Evolutionary conservation across 2,113 vertebrate genomes (phyloP).

Genomic region (Danionella cerebrum): DNA sequence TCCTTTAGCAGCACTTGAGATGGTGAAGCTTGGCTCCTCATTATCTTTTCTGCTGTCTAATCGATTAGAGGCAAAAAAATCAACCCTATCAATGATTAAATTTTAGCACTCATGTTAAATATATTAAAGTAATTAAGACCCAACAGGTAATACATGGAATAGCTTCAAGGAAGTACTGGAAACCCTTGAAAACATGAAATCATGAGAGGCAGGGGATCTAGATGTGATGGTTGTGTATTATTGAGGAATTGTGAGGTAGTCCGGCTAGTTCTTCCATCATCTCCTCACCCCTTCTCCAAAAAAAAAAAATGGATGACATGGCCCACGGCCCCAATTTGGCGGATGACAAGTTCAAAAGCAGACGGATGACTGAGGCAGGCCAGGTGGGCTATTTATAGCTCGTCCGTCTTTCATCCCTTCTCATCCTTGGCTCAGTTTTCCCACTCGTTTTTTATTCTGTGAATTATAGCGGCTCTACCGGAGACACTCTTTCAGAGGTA

Average conservation of each 20-base stretch:
- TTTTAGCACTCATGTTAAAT: no score
- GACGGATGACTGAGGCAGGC: constrained; percentile 32
- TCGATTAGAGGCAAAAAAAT: no score
- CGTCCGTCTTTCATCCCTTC: neutral
- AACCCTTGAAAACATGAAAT: no score
- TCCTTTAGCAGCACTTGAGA: no score
- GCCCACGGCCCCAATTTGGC: constrained; percentile 37
- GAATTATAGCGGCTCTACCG: constrained; percentile 14
- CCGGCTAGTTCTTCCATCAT: neutral
- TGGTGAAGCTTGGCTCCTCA: no score
- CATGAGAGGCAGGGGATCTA: no score
- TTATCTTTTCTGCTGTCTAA: no score
- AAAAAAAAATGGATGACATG: constrained; percentile 36
- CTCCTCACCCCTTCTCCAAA: constrained; percentile 9
- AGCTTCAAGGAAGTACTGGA: no score
- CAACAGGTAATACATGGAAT: no score
- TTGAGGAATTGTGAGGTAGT: constrained; percentile 3
- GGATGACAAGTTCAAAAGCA: constrained; percentile 45
- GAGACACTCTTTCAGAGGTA: constrained; percentile 12
- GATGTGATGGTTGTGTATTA: constrained; percentile 12
- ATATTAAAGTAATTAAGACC: no score
- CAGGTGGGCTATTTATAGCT: constrained; percentile 29
- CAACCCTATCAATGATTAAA: no score
- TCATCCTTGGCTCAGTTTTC: constrained; percentile 24
- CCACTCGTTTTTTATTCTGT: constrained; percentile 1